Conservation (phyloP, 1,140 invertebrate genomes). For the Pogonus chalceus region DNA sequence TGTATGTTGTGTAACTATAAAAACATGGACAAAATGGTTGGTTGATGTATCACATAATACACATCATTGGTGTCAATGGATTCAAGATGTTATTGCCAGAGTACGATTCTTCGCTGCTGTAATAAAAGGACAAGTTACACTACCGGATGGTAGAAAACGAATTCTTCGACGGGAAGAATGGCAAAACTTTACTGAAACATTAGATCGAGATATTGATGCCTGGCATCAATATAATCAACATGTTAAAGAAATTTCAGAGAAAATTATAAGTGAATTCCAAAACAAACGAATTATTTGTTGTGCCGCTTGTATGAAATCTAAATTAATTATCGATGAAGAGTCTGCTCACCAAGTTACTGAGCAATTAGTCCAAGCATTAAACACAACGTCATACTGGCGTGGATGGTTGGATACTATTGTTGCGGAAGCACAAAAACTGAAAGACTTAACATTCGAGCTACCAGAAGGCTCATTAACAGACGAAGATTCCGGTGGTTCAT, state of each 20-base stretch:
- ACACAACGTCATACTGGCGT: slow-evolving; percentile 26
- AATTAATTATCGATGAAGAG: slow-evolving; percentile 25
- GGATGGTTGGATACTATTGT: slow-evolving; percentile 24
- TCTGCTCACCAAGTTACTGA: slow-evolving; percentile 23
- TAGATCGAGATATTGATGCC: slow-evolving; percentile 21
- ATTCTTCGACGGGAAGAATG: slow-evolving; percentile 25
- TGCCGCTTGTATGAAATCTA: slow-evolving; percentile 26
- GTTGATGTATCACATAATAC: slow-evolving; percentile 26
- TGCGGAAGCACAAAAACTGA: slow-evolving; percentile 16
- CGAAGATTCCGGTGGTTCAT: not conserved
- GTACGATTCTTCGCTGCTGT: slow-evolving; percentile 20
- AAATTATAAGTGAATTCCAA: slow-evolving; percentile 23
- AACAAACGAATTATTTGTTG: slow-evolving; percentile 24
- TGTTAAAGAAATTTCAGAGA: slow-evolving; percentile 23
- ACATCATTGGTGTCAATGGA: slow-evolving; percentile 29
- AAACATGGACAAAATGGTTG: slow-evolving; percentile 28
- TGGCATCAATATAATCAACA: slow-evolving; percentile 28
- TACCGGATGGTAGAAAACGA: slow-evolving; percentile 16
- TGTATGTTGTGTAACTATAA: slow-evolving; percentile 26
- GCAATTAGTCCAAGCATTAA: slow-evolving; percentile 25
- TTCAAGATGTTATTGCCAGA: slow-evolving; percentile 20
- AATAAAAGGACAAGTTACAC: slow-evolving; percentile 20
- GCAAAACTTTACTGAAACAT: slow-evolving; percentile 20
- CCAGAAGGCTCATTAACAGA: not conserved
- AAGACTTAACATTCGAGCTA: not conserved